Conservation (phyloP, 2,888 invertebrate species). For the Sabellastarte sp. region DNA sequence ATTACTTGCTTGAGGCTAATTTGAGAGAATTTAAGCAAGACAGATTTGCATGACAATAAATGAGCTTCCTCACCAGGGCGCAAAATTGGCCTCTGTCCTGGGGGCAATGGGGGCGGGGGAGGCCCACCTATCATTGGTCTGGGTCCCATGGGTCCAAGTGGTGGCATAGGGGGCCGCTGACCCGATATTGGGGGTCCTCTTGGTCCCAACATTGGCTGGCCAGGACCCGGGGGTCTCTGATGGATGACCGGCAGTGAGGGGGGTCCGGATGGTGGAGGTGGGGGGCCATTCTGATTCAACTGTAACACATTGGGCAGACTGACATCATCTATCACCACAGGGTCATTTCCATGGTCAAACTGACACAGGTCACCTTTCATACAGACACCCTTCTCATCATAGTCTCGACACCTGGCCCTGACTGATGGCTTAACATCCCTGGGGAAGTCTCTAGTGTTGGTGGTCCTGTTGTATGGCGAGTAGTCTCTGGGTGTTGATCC, state of each 20-base stretch:
- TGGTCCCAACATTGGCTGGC: not conserved
- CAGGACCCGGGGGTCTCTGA: not conserved
- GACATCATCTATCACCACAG: conserved; percentile 89
- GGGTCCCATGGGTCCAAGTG: conserved; percentile 7
- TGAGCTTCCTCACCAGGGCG: too few relatives aligned
- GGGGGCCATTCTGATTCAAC: conserved; percentile 9
- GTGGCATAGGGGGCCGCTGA: not conserved
- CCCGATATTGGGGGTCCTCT: not conserved
- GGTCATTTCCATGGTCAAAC: conserved; percentile 95
- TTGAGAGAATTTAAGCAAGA: too few relatives aligned
- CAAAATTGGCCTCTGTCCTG: too few relatives aligned
- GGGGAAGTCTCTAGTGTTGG: not conserved
- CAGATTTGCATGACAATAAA: too few relatives aligned
- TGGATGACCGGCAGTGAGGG: conserved; percentile 3
- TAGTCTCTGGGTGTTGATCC: conserved; percentile 24
- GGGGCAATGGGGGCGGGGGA: too few relatives aligned
- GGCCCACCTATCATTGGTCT: too few relatives aligned
- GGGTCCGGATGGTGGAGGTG: conserved; percentile 8
- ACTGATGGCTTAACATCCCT: conserved; percentile 14
- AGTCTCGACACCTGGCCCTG: conserved; percentile 72
- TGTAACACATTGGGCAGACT: conserved; percentile 63
- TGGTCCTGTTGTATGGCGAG: conserved; percentile 9
- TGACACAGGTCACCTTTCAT: conserved; percentile 95
- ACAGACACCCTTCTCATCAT: conserved; percentile 91
- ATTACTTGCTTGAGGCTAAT: too few relatives aligned